A percentile compares a stretch with the other conserved stretches of the same genome.
Evolutionary conservation across 2,113 vertebrate species (phyloP).

Genomic region (Colinus virginianus): DNA sequence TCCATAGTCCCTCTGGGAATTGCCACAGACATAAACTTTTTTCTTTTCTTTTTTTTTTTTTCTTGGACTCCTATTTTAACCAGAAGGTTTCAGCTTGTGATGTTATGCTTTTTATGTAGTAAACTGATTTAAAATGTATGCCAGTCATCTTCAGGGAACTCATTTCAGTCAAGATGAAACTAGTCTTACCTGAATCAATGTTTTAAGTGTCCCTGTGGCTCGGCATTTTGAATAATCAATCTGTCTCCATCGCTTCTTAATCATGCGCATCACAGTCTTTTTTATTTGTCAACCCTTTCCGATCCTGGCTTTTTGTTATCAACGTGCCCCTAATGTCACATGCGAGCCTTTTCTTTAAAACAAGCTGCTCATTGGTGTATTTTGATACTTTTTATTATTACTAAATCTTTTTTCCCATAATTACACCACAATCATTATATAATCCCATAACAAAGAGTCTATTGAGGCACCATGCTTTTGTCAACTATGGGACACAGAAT

Average conservation of each 20-base stretch:
- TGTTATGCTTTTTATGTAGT: conserved; percentile 69
- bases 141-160: conserved; percentile 79
- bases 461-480: conserved; percentile 97
- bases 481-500: conserved; percentile 95
- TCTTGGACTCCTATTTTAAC: conserved; percentile 55
- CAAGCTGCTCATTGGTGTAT: conserved; percentile 87
- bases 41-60: not conserved
- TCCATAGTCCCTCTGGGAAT: conserved; percentile 9
- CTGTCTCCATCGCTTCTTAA: conserved; percentile 87
- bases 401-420: conserved; percentile 93
- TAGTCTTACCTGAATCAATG: conserved; percentile 88
- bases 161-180: conserved; percentile 82
- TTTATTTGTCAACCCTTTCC: conserved; percentile 88
- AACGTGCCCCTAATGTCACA: conserved; percentile 83
- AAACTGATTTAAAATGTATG: conserved; percentile 78
- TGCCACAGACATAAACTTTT: conserved; percentile 54
- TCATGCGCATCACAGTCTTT: conserved; percentile 81
- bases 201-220: conserved; percentile 87
- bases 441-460: conserved; percentile 99
- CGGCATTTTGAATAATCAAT: conserved; percentile 92
- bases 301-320: conserved; percentile 81
- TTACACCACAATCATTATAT: conserved; percentile 99
- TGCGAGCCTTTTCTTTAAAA: conserved; percentile 86
- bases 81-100: conserved; percentile 55
- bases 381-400: conserved; percentile 94